phyloP scores from a whole-genome alignment of 2,888 invertebrate species.

The Netelia virgata region DNA sequence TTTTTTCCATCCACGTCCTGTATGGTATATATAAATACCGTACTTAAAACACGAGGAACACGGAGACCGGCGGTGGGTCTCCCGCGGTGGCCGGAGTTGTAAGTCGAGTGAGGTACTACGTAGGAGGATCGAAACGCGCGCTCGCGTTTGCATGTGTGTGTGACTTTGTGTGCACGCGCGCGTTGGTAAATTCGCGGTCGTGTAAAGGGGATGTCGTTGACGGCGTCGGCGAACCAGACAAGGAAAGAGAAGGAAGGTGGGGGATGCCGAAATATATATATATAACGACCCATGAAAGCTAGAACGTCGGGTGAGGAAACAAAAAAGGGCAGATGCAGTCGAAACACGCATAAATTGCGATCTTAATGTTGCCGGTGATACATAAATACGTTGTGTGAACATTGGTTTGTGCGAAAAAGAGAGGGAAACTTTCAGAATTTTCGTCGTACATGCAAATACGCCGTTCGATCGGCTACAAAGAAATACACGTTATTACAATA shows the following conservation, averaged over 20 bases:
- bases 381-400: slow-evolving; percentile 82
- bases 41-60: slow-evolving; percentile 40
- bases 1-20: neutral
- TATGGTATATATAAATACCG: slow-evolving; percentile 73
- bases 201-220: slow-evolving; percentile 69
- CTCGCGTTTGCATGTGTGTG: neutral
- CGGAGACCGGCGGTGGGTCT: slow-evolving; percentile 66
- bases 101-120: slow-evolving; percentile 71
- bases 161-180: neutral
- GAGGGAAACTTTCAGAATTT: slow-evolving; percentile 54
- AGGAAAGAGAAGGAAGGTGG: slow-evolving; percentile 54
- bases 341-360: slow-evolving; percentile 83
- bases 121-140: slow-evolving; percentile 36
- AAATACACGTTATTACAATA: no score
- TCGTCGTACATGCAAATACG: no score
- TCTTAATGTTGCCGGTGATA: slow-evolving; percentile 83
- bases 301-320: slow-evolving; percentile 45
- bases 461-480: no score
- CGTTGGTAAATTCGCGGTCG: slow-evolving; percentile 81
- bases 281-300: slow-evolving; percentile 4
- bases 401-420: slow-evolving; percentile 71
- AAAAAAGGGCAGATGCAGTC: slow-evolving; percentile 73
- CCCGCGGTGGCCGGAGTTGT: slow-evolving; percentile 80
- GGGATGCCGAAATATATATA: neutral
- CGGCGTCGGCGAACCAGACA: slow-evolving; percentile 54